Conservation (phyloP, 2,888 invertebrate species). For the Invenusta paracnida region DNA sequence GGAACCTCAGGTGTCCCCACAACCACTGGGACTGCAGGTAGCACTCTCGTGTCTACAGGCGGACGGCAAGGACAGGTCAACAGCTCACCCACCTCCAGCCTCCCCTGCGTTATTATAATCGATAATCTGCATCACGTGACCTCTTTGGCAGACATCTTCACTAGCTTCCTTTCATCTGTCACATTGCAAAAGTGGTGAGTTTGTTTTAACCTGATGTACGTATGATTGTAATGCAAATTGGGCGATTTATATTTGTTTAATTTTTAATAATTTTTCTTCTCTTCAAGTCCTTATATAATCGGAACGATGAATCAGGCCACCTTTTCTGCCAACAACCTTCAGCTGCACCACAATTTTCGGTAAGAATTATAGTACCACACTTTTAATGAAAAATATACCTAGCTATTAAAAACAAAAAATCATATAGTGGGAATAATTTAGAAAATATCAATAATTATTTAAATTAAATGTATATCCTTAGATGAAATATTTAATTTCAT, state of each 20-base stretch:
- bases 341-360: constrained; percentile 89
- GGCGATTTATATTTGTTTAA: background rate
- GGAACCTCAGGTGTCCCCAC: too few species aligned
- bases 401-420: too few species aligned
- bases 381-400: too few species aligned
- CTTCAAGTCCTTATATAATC: constrained; percentile 76
- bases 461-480: too few species aligned
- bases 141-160: constrained; percentile 76
- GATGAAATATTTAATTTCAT: too few species aligned
- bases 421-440: too few species aligned
- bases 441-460: too few species aligned
- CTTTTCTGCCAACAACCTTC: constrained; percentile 80
- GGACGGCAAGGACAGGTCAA: too few species aligned
- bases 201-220: background rate
- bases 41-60: too few species aligned
- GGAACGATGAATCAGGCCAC: constrained; percentile 65
- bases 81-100: background rate
- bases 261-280: constrained; percentile 49
- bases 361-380: constrained; percentile 66
- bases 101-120: constrained; percentile 82
- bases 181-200: constrained; percentile 67
- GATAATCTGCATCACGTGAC: constrained; percentile 86
- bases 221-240: background rate
- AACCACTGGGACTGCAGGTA: too few species aligned
- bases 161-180: constrained; percentile 74